A percentile compares a stretch with the other conserved stretches of the same genome.
phyloP scores from a whole-genome alignment of 2,888 invertebrate genomes.

The Andricus quercusramuli region DNA sequence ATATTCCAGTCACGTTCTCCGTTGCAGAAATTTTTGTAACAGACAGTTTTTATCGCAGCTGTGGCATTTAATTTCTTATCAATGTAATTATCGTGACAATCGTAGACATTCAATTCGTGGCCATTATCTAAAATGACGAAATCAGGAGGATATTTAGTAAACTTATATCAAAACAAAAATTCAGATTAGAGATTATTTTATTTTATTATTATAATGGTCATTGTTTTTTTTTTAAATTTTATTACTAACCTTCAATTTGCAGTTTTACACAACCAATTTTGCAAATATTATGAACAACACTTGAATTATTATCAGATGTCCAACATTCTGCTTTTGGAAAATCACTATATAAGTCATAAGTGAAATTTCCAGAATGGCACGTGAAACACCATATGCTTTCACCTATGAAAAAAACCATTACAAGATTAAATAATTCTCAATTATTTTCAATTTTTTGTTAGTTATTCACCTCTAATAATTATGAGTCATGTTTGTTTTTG shows the following conservation, averaged over 20 bases:
- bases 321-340: not conserved
- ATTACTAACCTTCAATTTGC: slow-evolving; percentile 2
- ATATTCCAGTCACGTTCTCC: slow-evolving; percentile 22
- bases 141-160: not conserved
- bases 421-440: not conserved
- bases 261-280: slow-evolving; percentile 4
- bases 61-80: slow-evolving; percentile 24
- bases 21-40: slow-evolving; percentile 25
- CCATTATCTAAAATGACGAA: slow-evolving; percentile 16
- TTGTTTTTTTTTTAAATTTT: not conserved
- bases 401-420: slow-evolving; percentile 1
- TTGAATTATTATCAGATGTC: slow-evolving; percentile 4
- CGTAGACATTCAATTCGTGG: not conserved
- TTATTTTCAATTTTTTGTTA: not conserved
- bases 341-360: not conserved
- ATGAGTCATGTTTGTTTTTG: not conserved
- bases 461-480: not conserved
- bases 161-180: not conserved
- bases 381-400: slow-evolving; percentile 32
- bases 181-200: not conserved
- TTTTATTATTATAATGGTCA: not conserved
- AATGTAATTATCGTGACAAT: slow-evolving; percentile 30
- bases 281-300: not conserved
- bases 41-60: slow-evolving; percentile 18
- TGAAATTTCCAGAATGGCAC: slow-evolving; percentile 24